A percentile compares a stretch with the other conserved stretches of the same genome.
These are phyloP conservation scores for Trematomus loennbergii DNA, from an alignment of 2,113 vertebrate genomes.

Conservation along the genomic window DNA sequence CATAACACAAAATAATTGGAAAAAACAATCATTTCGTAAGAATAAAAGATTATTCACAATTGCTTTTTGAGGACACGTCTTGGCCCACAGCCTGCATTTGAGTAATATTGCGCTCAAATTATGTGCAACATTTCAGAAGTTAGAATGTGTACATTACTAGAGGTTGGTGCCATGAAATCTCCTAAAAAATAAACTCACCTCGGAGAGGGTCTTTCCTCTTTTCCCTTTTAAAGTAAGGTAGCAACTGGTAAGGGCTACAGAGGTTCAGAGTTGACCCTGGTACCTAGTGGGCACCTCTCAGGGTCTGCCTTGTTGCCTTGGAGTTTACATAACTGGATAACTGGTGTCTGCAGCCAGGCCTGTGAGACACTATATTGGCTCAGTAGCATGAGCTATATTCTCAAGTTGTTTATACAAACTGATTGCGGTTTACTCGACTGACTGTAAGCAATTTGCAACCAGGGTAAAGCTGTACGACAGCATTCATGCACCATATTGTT, in stretches of 20 bases:
- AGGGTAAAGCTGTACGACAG: slow-evolving; percentile 46
- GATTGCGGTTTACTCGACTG: slow-evolving; percentile 67
- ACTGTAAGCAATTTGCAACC: slow-evolving; percentile 71
- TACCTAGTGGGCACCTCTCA: slow-evolving; percentile 57
- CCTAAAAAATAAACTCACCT: not conserved
- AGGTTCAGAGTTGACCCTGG: slow-evolving; percentile 33
- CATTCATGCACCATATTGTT: slow-evolving; percentile 36
- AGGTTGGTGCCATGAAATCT: not conserved
- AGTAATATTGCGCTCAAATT: not conserved
- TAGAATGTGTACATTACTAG: not conserved
- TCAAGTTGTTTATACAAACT: slow-evolving; percentile 68
- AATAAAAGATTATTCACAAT: not conserved
- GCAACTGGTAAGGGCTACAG: slow-evolving; percentile 21
- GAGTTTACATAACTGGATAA: slow-evolving; percentile 70
- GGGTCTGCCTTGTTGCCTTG: slow-evolving; percentile 59
- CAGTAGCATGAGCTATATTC: slow-evolving; percentile 60
- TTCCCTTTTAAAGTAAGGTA: slow-evolving; percentile 15
- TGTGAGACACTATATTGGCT: slow-evolving; percentile 66
- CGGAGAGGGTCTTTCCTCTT: not conserved
- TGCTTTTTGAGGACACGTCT: not conserved
- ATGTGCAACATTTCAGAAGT: not conserved
- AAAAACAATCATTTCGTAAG: not conserved
- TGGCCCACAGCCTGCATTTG: not conserved
- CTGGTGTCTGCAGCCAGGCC: slow-evolving; percentile 62
- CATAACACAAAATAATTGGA: not conserved